Evolutionary conservation across 2,888 invertebrate species (phyloP).

Genomic region (Cepaea hortensis): DNA sequence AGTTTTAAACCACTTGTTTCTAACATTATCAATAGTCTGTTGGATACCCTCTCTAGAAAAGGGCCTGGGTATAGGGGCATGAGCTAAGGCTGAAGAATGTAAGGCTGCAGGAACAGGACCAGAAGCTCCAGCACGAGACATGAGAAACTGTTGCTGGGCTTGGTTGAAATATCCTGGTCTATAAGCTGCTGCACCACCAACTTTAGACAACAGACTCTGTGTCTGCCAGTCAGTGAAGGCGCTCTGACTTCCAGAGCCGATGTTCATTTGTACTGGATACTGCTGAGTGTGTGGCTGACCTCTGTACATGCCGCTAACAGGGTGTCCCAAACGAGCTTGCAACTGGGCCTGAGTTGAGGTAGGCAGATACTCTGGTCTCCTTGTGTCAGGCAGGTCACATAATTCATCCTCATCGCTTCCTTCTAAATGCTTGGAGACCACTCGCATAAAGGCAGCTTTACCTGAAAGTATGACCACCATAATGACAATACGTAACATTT

Average conservation of each 20-base stretch:
- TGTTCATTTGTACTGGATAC: background rate
- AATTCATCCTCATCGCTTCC: conserved; percentile 50
- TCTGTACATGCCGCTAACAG: background rate
- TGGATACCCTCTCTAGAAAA: conserved; percentile 71
- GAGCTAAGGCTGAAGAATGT: conserved; percentile 5
- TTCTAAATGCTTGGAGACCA: conserved; percentile 76
- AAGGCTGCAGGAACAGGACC: background rate
- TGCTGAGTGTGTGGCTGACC: background rate
- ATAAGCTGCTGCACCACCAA: background rate
- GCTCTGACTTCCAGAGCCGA: conserved; percentile 9
- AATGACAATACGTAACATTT: background rate
- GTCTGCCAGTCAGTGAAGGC: conserved; percentile 40
- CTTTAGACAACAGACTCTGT: conserved; percentile 21
- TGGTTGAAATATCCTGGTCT: conserved; percentile 5
- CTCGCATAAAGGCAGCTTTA: conserved; percentile 93
- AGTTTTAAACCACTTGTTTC: conserved; percentile 64
- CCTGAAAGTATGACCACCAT: conserved; percentile 4
- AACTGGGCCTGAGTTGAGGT: conserved; percentile 53
- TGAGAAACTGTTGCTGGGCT: background rate
- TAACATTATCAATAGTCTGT: conserved; percentile 69
- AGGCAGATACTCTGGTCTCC: conserved; percentile 34
- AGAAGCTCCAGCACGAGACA: background rate
- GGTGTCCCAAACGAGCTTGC: conserved; percentile 48
- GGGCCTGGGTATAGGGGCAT: conserved; percentile 45
- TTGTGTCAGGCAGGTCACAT: conserved; percentile 41